Percentiles rank a stretch among this genome's conserved stretches.
Evolutionary conservation across 1,140 invertebrate genomes (phyloP).

Genomic region (Caenorhabditis inopinata): DNA sequence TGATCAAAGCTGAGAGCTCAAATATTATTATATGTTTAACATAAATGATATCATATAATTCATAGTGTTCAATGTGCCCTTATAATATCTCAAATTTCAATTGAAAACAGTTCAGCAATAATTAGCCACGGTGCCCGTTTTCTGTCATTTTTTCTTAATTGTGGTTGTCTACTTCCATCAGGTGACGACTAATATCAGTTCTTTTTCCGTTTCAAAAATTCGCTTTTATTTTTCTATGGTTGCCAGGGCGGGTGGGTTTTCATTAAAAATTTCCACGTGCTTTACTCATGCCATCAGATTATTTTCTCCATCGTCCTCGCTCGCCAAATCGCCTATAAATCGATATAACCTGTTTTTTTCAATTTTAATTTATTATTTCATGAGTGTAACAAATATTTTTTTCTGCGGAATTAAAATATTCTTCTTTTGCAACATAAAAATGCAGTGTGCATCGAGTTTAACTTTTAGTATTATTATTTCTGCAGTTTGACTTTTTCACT

Average conservation of each 20-base stretch:
- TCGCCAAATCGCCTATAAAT: background rate
- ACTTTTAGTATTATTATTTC: no score
- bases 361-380: background rate
- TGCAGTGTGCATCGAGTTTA: no score
- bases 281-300: slow-evolving; percentile 17
- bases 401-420: background rate
- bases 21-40: no score
- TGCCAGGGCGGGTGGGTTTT: background rate
- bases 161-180: background rate
- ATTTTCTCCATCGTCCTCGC: background rate
- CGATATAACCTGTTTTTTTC: background rate
- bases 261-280: background rate
- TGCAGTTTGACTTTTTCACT: background rate
- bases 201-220: no score
- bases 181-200: background rate
- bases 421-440: background rate
- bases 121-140: no score
- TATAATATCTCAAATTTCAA: no score
- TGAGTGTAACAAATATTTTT: background rate
- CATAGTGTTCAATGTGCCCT: no score
- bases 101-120: no score
- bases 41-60: slow-evolving; percentile 16
- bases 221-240: no score
- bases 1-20: no score
- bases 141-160: background rate